Conservation (phyloP, 2,113 vertebrate species). For the Neodontobutis hainanensis region DNA sequence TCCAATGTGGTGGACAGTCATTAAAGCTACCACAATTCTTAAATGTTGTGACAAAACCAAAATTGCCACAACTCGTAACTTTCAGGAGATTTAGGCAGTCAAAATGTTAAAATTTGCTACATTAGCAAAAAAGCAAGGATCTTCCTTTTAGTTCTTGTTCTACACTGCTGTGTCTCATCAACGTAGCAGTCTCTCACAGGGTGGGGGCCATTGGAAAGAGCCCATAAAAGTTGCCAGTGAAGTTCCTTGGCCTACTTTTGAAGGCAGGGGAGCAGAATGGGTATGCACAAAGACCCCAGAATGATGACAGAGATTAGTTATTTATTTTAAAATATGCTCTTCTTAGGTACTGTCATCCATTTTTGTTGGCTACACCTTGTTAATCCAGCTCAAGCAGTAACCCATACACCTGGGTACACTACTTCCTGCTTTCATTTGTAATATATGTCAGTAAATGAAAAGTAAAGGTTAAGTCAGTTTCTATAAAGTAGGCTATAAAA, state of each 20-base stretch:
- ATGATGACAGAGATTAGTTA: neutral
- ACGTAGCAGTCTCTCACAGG: neutral
- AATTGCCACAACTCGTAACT: too few species aligned
- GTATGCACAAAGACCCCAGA: neutral
- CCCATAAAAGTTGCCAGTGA: conserved; percentile 32
- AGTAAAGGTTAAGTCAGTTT: neutral
- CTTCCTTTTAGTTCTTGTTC: neutral
- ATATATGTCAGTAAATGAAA: neutral
- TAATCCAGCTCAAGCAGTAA: conserved; percentile 13
- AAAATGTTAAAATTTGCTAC: conserved; percentile 17
- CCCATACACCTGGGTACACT: neutral
- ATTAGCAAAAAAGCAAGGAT: conserved; percentile 2
- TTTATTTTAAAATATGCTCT: neutral
- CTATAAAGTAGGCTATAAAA: neutral
- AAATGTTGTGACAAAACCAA: too few species aligned
- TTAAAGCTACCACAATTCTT: too few species aligned
- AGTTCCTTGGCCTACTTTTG: conserved; percentile 37
- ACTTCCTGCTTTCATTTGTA: conserved; percentile 4
- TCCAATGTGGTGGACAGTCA: too few species aligned
- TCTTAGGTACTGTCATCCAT: neutral
- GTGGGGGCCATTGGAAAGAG: conserved; percentile 17
- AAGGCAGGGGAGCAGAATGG: neutral
- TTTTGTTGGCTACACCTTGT: neutral
- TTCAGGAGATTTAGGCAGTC: neutral
- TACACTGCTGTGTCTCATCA: neutral